A percentile compares a stretch with the other conserved stretches of the same genome.
These are phyloP conservation scores for Halichoeres trimaculatus DNA, from an alignment of 2,113 vertebrate species.

Conservation along the genomic window DNA sequence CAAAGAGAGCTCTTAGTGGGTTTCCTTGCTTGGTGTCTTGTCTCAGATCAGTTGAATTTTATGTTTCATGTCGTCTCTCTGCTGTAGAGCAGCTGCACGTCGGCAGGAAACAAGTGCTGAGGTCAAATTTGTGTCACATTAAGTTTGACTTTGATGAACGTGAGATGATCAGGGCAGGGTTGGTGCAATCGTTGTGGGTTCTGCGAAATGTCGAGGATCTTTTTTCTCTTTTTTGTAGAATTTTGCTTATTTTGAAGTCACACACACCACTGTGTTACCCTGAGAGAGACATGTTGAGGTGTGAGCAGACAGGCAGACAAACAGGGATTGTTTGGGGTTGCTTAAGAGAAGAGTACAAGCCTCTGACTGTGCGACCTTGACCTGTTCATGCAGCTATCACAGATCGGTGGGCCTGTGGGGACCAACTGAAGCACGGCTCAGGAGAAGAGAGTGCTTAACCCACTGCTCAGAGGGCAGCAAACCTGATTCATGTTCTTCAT, in stretches of 20 bases:
- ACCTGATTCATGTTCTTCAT: constrained; percentile 40
- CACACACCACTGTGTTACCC: too few species aligned
- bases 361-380: constrained; percentile 51
- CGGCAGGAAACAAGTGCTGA: constrained; percentile 24
- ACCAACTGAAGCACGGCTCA: constrained; percentile 43
- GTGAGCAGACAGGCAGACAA: constrained; percentile 10
- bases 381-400: constrained; percentile 44
- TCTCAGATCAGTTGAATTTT: constrained; percentile 12
- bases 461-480: constrained; percentile 47
- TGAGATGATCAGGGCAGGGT: constrained; percentile 56
- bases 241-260: constrained; percentile 28
- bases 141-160: constrained; percentile 21
- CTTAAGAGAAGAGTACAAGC: constrained; percentile 31
- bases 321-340: constrained; percentile 21
- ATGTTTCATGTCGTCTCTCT: not conserved
- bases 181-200: constrained; percentile 63
- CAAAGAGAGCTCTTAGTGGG: constrained; percentile 8
- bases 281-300: too few species aligned
- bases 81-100: constrained; percentile 2
- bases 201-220: constrained; percentile 28
- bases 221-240: constrained; percentile 34
- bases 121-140: constrained; percentile 28
- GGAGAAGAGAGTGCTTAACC: constrained; percentile 13
- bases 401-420: constrained; percentile 53
- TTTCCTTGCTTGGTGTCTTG: constrained; percentile 10